These are phyloP conservation scores for Urocolius indicus DNA, from an alignment of 2,113 vertebrate species.

Conservation along the genomic window DNA sequence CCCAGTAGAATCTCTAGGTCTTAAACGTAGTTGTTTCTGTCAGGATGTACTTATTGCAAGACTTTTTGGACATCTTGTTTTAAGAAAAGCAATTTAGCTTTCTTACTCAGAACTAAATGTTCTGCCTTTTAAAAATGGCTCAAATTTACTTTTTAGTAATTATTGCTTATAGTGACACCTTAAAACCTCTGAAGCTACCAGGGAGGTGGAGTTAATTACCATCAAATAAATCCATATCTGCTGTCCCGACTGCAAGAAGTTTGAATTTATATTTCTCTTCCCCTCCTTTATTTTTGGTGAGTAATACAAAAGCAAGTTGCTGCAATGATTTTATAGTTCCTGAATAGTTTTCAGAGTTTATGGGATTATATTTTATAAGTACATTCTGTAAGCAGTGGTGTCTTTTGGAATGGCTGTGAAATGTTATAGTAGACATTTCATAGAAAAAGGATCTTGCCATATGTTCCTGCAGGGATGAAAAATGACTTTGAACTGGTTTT, in stretches of 20 bases:
- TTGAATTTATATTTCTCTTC: neutral
- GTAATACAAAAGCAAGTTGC: constrained; percentile 4
- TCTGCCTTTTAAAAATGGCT: neutral
- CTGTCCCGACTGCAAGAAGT: neutral
- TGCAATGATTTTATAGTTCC: constrained; percentile 23
- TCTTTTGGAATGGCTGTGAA: constrained; percentile 17
- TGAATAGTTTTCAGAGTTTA: constrained; percentile 52
- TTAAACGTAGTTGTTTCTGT: constrained; percentile 2
- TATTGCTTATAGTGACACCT: neutral
- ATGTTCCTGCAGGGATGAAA: neutral
- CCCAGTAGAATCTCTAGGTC: constrained; percentile 2
- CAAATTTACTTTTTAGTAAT: neutral
- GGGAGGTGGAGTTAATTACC: constrained; percentile 3
- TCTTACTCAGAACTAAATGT: neutral
- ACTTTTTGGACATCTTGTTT: neutral
- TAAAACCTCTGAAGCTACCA: constrained; percentile 23
- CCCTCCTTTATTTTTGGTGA: neutral
- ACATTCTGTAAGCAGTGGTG: constrained; percentile 24
- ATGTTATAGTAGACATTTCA: neutral
- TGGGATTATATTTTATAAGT: constrained; percentile 26
- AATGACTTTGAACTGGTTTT: neutral
- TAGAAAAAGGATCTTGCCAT: neutral
- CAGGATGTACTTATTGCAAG: neutral
- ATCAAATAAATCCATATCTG: neutral
- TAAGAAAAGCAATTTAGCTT: neutral